These are phyloP conservation scores for Pygocentrus nattereri DNA, from an alignment of 2,797 vertebrate species.

Conservation along the genomic window DNA sequence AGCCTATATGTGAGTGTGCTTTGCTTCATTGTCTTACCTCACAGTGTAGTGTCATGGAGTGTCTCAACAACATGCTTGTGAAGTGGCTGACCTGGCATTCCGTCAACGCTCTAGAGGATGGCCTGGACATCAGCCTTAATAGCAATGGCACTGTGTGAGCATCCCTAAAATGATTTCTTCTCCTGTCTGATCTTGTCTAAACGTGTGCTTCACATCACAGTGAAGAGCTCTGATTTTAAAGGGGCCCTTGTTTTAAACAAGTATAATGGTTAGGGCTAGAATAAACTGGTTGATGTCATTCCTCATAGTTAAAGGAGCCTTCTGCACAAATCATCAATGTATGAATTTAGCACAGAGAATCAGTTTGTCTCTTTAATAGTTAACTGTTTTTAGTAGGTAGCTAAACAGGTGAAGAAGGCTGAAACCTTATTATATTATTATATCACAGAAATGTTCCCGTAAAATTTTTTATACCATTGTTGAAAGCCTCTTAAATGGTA, in stretches of 20 bases:
- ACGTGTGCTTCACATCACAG: not conserved
- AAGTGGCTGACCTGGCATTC: slow-evolving; percentile 91
- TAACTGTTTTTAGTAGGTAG: no score
- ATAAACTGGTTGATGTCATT: not conserved
- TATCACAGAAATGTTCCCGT: not conserved
- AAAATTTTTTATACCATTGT: not conserved
- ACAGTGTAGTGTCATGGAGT: slow-evolving; percentile 91
- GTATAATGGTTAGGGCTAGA: not conserved
- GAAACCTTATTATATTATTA: no score
- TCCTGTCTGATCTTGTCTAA: not conserved
- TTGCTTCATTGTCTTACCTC: slow-evolving; percentile 9
- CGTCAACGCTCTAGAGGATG: slow-evolving; percentile 73
- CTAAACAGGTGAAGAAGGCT: not conserved
- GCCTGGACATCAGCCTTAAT: slow-evolving; percentile 80
- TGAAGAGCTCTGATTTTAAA: not conserved
- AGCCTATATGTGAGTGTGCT: slow-evolving; percentile 23
- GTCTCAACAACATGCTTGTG: slow-evolving; percentile 86
- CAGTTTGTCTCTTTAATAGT: not conserved
- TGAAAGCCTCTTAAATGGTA: not conserved
- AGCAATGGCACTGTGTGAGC: slow-evolving; percentile 81
- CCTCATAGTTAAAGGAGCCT: not conserved
- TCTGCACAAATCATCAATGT: not conserved
- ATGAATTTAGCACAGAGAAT: no score
- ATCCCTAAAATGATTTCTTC: not conserved
- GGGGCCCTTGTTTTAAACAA: not conserved